Conservation (phyloP, 2,888 invertebrate species). For the Athripsodes cinereus region DNA sequence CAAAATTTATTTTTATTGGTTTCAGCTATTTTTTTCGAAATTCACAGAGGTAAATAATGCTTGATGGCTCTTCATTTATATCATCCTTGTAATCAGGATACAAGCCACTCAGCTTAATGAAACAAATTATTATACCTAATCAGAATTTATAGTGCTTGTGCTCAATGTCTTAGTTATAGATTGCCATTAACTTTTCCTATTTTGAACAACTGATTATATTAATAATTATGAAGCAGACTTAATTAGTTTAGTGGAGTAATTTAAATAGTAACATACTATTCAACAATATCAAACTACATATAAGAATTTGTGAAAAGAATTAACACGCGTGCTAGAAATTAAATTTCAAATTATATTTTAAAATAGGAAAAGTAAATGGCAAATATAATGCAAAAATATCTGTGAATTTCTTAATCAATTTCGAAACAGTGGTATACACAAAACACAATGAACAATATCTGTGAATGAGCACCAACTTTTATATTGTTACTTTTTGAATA, state of each 20-base stretch:
- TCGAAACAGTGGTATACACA: neutral
- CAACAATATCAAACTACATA: too few relatives aligned
- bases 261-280: too few relatives aligned
- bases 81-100: neutral
- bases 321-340: too few relatives aligned
- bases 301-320: too few relatives aligned
- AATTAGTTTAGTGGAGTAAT: too few relatives aligned
- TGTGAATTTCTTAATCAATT: neutral
- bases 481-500: neutral
- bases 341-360: neutral
- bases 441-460: neutral
- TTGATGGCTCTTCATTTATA: neutral
- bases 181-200: neutral
- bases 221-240: too few relatives aligned
- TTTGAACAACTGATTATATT: too few relatives aligned
- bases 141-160: neutral
- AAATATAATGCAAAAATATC: neutral
- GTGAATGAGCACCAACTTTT: neutral
- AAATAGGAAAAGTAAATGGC: neutral
- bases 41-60: conserved; percentile 1
- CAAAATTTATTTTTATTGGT: neutral
- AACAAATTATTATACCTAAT: neutral
- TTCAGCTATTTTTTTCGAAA: conserved; percentile 1
- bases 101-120: neutral
- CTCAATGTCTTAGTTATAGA: neutral